Base-by-base conservation (phyloP, 2,888 invertebrate species). In the Chirona hameri region DNA sequence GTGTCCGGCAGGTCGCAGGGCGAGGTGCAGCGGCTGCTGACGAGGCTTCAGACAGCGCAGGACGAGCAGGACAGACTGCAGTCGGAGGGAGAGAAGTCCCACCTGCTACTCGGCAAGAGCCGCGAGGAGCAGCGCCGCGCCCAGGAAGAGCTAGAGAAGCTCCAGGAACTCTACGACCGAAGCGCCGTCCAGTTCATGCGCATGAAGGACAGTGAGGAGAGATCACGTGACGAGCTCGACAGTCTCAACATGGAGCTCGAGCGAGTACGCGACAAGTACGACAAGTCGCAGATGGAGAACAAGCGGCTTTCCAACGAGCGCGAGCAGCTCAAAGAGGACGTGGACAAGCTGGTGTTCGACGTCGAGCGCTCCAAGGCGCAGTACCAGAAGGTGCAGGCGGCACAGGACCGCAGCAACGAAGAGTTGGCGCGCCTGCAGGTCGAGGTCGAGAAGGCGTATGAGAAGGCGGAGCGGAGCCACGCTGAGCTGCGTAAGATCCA, bases 131-230 rank as follows among this genome's bases (percentile, higher is more conserved):
- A 93, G 85, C 92, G 95, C 72, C 96, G 96, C 88, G 89, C 94
- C 29, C 95, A 95, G 88, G 96, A 97, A 86, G 96, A 97, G 88
- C 90, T 94, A 85, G 92, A 94, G 82, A 92, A 95, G 84, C 89
- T 95, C 82, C 95, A 96, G 88, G 96, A 97, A 89, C 92, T 95
- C 90, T 96, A 95, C 87, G 96, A 96, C 86, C 91, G 96, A 85
- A 93, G 95, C 27, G 93, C 94, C 21, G 90, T 96, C 86, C 96
- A 97, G 88, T 90, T 96, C 48, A 92, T 92, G 83, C 91, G 96
- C 85, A 93, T 94, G 82, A 96, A 96, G 88, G 97, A 97, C 88
- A 91, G 93, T 86, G 97, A 97, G 89, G 96, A 97, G 86, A 96
- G 96, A 87, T 93, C 94, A 52, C 95, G 84, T 86, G 94, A 94